Base-by-base conservation (phyloP, 2,797 vertebrate genomes). In the Eulemur albifrons region DNA sequence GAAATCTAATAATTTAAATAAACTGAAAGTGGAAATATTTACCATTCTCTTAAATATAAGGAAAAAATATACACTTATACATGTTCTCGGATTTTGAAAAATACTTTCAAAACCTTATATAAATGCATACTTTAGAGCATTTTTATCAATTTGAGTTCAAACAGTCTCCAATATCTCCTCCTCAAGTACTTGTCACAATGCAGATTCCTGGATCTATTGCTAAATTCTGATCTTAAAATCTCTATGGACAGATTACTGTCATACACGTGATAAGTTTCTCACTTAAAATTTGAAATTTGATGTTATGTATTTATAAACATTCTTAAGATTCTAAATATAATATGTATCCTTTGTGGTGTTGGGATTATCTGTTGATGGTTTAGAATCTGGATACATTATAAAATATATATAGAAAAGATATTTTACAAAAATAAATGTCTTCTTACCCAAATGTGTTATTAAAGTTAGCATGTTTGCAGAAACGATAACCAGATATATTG, bases 401-500 rank as follows among this genome's bases (percentile, higher is more conserved):
- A 80, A 86, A 67, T n/a, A 27, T 70, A 5, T 50, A 79, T 20
- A 40, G 59, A 93, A 63, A 65, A 0, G 1, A 3, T 10, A 95
- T 35, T n/a, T 73, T 20, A 40, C 11, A 75, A 91, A 94, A 95
- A 20, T 3, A 70, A 90, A 43, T 7, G 12, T 95, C 15, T 73
- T 92, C 25, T 48, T n/a, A 23, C n/a, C 10, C 96, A 88, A 97
- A 95, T 84, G 6, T 76, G 1, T 17, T 95, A 30, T 25, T 92
- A 23, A 95, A 94, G 0, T 81, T 90, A 93, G 2, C 1, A 38
- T 20, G 48, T 70, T 92, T 97, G 1, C 54, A 52, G 54, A 97
- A 97, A 93, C 25, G 80, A 27, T 3, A 4, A 45, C 20, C 54
- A 90, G 32, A 80, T 38, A 35, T 52, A 57, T 73, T 0, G 76